Evolutionary conservation across 2,113 vertebrate species (phyloP).

Genomic region (Gopherus evgoodei): DNA sequence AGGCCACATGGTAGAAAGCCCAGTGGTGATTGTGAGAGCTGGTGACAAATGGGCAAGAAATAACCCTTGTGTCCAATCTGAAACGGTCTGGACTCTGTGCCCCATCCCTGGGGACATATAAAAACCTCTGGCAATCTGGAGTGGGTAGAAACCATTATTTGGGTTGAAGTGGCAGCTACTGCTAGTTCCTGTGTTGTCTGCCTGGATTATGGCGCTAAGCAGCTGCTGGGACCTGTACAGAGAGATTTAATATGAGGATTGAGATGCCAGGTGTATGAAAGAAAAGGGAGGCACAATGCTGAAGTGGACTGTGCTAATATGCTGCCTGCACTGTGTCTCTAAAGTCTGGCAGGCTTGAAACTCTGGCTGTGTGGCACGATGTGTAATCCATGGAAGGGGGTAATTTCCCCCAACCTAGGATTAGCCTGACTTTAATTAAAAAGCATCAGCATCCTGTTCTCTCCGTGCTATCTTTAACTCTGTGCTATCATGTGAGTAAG

Average conservation of each 20-base stretch:
- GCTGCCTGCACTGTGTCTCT: no score
- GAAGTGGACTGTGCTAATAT: no score
- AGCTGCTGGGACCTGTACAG: accelerated
- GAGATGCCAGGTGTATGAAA: background rate
- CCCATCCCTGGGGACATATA: background rate
- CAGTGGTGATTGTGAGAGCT: background rate
- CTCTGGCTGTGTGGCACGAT: no score
- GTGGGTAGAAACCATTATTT: background rate
- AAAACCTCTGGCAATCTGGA: background rate
- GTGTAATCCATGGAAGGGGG: no score
- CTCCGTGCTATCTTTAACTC: no score
- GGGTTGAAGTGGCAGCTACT: accelerated
- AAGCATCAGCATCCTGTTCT: no score
- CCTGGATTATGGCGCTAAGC: accelerated
- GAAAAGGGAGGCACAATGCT: background rate
- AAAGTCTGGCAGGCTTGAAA: background rate
- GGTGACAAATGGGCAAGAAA: accelerated
- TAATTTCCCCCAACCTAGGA: no score
- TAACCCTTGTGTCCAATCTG: accelerated
- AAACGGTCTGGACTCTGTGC: background rate
- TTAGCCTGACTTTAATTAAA: no score
- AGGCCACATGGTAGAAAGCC: no score
- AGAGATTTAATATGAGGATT: background rate
- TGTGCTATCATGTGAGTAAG: no score
- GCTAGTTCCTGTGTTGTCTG: background rate